A percentile compares a stretch with the other conserved stretches of the same genome.
phyloP scores from a whole-genome alignment of 2,888 invertebrate genomes.

The Dorcus parallelipipedus region DNA sequence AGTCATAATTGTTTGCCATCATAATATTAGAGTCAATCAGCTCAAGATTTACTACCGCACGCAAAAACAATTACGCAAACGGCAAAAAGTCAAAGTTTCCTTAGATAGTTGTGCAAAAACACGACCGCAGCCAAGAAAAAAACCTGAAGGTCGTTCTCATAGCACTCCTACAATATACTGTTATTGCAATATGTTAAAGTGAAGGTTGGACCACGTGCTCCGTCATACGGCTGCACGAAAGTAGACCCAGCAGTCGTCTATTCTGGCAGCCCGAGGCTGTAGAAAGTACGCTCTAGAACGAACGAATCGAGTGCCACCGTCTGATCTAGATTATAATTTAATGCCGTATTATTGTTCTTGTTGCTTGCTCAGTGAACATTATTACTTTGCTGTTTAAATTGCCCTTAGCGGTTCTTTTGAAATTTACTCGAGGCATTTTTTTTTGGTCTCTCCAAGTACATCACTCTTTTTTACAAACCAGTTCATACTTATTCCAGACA shows the following conservation, averaged over 20 bases:
- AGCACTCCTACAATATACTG: constrained; percentile 22
- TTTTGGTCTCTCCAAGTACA: too few relatives aligned
- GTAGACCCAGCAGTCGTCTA: constrained; percentile 21
- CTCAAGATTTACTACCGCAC: too few relatives aligned
- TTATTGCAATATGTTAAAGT: constrained; percentile 21
- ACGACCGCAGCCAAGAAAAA: constrained; percentile 8
- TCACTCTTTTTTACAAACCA: too few relatives aligned
- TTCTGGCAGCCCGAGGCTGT: constrained; percentile 19
- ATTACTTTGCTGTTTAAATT: too few relatives aligned
- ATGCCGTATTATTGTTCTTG: constrained; percentile 13
- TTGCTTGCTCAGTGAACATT: not conserved
- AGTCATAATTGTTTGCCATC: too few relatives aligned
- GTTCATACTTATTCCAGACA: too few relatives aligned
- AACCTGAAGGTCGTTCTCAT: constrained; percentile 24
- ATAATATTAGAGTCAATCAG: too few relatives aligned
- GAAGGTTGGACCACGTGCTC: constrained; percentile 21
- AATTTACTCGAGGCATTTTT: too few relatives aligned
- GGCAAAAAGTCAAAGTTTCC: not conserved
- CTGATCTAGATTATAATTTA: constrained; percentile 25
- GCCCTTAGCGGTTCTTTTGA: too few relatives aligned
- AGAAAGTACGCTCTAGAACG: constrained; percentile 23
- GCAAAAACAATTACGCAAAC: too few relatives aligned
- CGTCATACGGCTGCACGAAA: constrained; percentile 16
- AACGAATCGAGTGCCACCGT: constrained; percentile 14
- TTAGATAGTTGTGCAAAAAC: not conserved